Evolutionary conservation across 2,113 vertebrate genomes (phyloP), one percentile per base, ranked within the genome.

Genomic region (Megaceryle torquata): DNA sequence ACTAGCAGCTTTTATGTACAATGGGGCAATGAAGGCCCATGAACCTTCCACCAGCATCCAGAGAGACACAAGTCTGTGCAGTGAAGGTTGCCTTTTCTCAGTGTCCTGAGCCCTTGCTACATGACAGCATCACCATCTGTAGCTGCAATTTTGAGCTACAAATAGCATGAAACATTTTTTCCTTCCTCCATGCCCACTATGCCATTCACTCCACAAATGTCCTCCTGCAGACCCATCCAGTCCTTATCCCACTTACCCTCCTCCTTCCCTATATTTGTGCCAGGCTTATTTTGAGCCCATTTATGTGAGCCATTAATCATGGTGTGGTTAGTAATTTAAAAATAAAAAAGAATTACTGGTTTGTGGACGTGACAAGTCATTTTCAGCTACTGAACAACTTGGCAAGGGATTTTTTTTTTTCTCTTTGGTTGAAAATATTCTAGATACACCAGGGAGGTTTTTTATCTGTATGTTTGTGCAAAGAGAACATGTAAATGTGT

Each of bases 121-220:
- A 89, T 67, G 91, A 92, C 83, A 95, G 83, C 60, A 79, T 83
- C 33, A 44, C 91, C 91, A 95, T 94, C 93, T 92, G 90, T 63
- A 95, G 95, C 83, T 98, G 97, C 91, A 98, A 98, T 96, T 98
- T 96, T 97, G 95, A 95, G 96, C 98, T 94, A 95, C 95, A 98
- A 99, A 99, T 98, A 98, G 98, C 95, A 83, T 86, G 43, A 96
- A 95, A 81, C 95, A 95, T 97, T 97, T 97, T 98, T 98, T 96
- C 96, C 91, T 94, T 97, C 95, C 93, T 90, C 89, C 28, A 93
- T 97, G 97, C 96, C 97, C 88, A 41, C 98, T 97, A 98, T 98
- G 97, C 96, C 94, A 97, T 98, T 97, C 97, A 98, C 46, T 96
- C 78, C 77, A 97, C 93, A 53, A 85, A 97, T 97, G 97, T 95